Conservation (phyloP, 1,140 invertebrate species). For the Ips typographus region DNA sequence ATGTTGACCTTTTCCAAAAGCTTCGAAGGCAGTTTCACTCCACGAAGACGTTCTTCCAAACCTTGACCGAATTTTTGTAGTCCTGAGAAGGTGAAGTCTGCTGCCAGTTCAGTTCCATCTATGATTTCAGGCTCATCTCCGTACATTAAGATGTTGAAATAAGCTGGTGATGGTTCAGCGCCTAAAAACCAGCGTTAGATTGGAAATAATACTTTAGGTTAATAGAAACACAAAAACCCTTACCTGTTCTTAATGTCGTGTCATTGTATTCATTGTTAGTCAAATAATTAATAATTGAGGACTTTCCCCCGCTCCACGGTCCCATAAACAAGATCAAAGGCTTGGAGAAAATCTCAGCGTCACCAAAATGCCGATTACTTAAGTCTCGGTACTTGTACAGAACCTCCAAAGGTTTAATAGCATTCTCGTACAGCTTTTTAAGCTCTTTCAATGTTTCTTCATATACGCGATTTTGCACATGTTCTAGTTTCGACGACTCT, state of each 20-base stretch:
- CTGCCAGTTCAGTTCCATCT: slow-evolving; percentile 88
- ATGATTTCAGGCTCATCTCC: slow-evolving; percentile 81
- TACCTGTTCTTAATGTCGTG: slow-evolving; percentile 83
- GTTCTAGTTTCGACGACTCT: slow-evolving; percentile 70
- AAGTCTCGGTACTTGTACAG: slow-evolving; percentile 91
- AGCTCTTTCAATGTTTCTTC: slow-evolving; percentile 80
- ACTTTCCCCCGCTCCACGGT: slow-evolving; percentile 94
- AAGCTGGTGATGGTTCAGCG: slow-evolving; percentile 88
- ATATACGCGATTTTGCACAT: slow-evolving; percentile 70
- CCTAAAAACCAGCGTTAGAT: slow-evolving; percentile 57
- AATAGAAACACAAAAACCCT: slow-evolving; percentile 7
- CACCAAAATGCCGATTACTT: slow-evolving; percentile 89
- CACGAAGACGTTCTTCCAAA: slow-evolving; percentile 83
- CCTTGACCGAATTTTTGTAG: slow-evolving; percentile 94
- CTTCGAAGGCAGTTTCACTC: slow-evolving; percentile 77
- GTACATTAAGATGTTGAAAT: slow-evolving; percentile 91
- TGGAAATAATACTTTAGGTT: too few species aligned
- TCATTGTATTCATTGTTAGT: slow-evolving; percentile 82
- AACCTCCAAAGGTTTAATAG: slow-evolving; percentile 86
- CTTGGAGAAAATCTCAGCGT: slow-evolving; percentile 94
- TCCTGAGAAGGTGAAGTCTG: slow-evolving; percentile 90
- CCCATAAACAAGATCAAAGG: slow-evolving; percentile 92
- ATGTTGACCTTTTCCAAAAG: slow-evolving; percentile 93
- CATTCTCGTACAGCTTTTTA: slow-evolving; percentile 83
- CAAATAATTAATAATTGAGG: slow-evolving; percentile 91